Conservation (phyloP, 1,140 invertebrate species). For the Drosophila subobscura region DNA sequence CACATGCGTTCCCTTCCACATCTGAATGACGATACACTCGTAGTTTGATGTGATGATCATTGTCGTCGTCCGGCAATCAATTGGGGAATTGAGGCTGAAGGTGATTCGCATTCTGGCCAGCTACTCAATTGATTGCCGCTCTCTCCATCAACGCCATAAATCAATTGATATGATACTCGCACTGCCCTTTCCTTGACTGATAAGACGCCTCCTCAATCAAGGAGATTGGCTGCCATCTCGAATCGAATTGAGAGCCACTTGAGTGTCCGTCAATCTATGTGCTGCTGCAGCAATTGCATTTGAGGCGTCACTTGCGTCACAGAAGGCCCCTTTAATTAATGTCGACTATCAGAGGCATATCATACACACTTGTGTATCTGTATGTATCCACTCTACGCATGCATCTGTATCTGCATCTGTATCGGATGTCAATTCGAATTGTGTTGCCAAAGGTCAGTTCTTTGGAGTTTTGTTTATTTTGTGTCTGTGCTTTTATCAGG, state of each 20-base stretch:
- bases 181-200: too few species aligned
- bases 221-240: too few species aligned
- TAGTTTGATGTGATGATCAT: slow-evolving; percentile 9
- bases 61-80: slow-evolving; percentile 7
- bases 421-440: slow-evolving; percentile 47
- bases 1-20: neutral
- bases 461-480: slow-evolving; percentile 22
- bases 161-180: slow-evolving; percentile 54
- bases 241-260: too few species aligned
- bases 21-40: too few species aligned
- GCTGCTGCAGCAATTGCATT: too few species aligned
- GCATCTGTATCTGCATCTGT: neutral
- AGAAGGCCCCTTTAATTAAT: too few species aligned
- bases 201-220: too few species aligned
- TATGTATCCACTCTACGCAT: neutral
- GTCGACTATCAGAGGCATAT: too few species aligned
- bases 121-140: slow-evolving; percentile 49
- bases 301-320: too few species aligned
- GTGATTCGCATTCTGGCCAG: slow-evolving; percentile 50
- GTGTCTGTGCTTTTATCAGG: too few species aligned
- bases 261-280: too few species aligned
- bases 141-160: slow-evolving; percentile 41
- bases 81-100: slow-evolving; percentile 67
- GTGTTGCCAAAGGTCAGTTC: slow-evolving; percentile 67
- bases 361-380: too few species aligned